Base-by-base conservation (phyloP, 2,113 vertebrate species). In the Triplophysa siluroides region DNA sequence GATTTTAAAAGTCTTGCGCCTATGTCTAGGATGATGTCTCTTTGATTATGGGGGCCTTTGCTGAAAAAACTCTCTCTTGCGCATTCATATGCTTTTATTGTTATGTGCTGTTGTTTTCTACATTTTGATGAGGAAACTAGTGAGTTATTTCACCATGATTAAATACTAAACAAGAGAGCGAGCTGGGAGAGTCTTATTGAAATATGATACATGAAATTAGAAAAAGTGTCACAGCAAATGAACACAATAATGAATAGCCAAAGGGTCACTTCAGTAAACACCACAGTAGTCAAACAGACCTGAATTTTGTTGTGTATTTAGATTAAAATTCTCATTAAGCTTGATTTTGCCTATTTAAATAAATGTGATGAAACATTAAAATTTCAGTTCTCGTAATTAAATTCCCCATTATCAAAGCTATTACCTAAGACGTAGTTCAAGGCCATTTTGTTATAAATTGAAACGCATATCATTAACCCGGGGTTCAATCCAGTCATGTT, bases 391-490 rank as follows among this genome's bases (percentile, higher is more conserved):
- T 2, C 24, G 13, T 75, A 52, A 80, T 80, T 80, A 61, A 16
- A 75, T 62, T 63, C 47, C 16, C 60, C 23, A 50, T 66, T 75
- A 62, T 56, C 29, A 10, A 38, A 41, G 71, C 52, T 13, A 60
- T 21, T 74, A 67, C 69, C 79, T 85, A 82, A 88, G 86, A 78
- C 81, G 68, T 83, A 80, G 66, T 83, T 1, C 45, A 19, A 21
- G 41, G 67, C 41, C 66, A 24, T 65, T 43, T 43, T 50, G 18
- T 29, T 54, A 61, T 67, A 52, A 71, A 80, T 77, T 63, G 66
- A 73, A 76, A 83, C 73, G 81, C 78, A 47, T 72, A 38, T 87
- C 87, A 90, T 91, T 91, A 90, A 89, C 85, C 83, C 75, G 2
- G 26, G 71, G 87, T 82, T 88, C 81, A 23, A 60, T 86, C 23